Evolutionary conservation across 2,888 invertebrate genomes (phyloP).

Genomic region (Pteria penguin): DNA sequence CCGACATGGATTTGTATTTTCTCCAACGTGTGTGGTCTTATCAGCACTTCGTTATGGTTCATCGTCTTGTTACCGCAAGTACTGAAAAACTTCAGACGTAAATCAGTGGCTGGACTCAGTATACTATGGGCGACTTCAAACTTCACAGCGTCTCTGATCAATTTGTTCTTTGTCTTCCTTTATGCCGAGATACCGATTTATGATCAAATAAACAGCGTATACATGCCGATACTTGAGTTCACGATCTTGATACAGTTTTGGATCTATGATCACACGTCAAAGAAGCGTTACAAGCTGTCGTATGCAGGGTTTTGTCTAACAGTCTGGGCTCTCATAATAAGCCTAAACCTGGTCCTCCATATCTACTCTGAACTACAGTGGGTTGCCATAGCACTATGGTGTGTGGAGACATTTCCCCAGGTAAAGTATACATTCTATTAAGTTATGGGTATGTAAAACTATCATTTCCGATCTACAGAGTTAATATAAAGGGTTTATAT

Average conservation of each 20-base stretch:
- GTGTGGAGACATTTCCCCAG: conserved; percentile 63
- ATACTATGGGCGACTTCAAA: conserved; percentile 62
- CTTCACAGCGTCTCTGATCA: conserved; percentile 60
- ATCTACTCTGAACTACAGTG: conserved; percentile 49
- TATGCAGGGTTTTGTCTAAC: conserved; percentile 44
- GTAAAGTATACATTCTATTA: too few relatives aligned
- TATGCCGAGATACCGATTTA: conserved; percentile 55
- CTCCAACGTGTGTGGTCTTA: conserved; percentile 55
- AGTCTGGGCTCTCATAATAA: conserved; percentile 51
- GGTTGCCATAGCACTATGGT: conserved; percentile 59
- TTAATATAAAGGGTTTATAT: too few relatives aligned
- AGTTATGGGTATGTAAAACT: too few relatives aligned
- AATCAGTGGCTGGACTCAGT: conserved; percentile 60
- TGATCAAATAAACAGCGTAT: conserved; percentile 56
- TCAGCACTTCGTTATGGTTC: conserved; percentile 61
- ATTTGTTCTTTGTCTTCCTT: conserved; percentile 59
- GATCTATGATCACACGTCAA: conserved; percentile 45
- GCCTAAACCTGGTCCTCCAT: conserved; percentile 43
- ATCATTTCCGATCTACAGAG: too few relatives aligned
- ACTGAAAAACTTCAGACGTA: conserved; percentile 62
- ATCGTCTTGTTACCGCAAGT: conserved; percentile 62
- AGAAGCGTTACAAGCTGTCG: conserved; percentile 36
- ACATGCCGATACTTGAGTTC: conserved; percentile 59
- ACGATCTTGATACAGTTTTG: conserved; percentile 56
- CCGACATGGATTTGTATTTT: conserved; percentile 55